Base-by-base conservation (phyloP, 2,797 vertebrate species). In the Hemibagrus guttatus region DNA sequence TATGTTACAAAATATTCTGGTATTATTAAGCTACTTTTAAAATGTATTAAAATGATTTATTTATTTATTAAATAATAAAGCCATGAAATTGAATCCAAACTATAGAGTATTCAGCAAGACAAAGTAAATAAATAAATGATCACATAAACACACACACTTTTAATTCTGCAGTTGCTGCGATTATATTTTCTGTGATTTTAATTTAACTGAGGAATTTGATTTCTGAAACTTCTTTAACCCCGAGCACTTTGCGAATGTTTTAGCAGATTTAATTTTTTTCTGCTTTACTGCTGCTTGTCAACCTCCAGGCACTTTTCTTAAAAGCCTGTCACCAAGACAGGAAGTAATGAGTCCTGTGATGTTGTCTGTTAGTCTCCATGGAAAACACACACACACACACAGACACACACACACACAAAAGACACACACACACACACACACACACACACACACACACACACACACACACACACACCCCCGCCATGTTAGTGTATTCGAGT, bases 291-390 rank as follows among this genome's bases (percentile, higher is more conserved):
- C 49, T 28, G 28, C 39, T 46, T 19, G 21, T 71, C 39, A 71
- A 71, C 52, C 23, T 52, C 16, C 21, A 71, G 11, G 52, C 52
- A 71, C 23, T 69, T 54, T 52, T 54, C 76, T 86, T 81, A 86
- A 80, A 86, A 71, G 66, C n/a, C 78, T 75, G n/a, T 46, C 52
- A 87, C 79, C 74, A 72, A 83, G 39, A 56, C 76, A 83, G 28
- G 74, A 58, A 46, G n/a, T 85, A 80, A 85, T 85, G 64, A 68
- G 84, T 69, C 84, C 26, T 68, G 75, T 80, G 61, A 85, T 85
- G 49, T 49, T 74, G 59, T 66, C 28, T 69, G 61, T n/a, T 26
- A 11, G n/a, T 56, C 84, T 52, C 63, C 5, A 31, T 85, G 84
- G 74, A 68, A 46, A 79, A 69, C 16, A 69, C 46, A 79, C 74